phyloP scores from a whole-genome alignment of 2,113 vertebrate species.

The Prolemur simus region DNA sequence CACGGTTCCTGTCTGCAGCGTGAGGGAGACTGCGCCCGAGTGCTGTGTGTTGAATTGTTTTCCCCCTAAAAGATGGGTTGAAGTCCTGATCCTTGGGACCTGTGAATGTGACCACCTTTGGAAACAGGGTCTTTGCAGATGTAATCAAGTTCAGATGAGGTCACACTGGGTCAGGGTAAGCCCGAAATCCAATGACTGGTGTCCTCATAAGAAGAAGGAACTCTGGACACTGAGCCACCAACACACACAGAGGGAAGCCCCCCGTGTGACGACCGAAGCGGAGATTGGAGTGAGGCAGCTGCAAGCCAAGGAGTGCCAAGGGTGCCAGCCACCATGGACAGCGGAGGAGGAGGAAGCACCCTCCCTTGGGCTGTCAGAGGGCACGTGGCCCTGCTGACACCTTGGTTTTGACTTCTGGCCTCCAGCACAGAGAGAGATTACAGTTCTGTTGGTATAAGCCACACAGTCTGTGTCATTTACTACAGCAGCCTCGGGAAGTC shows the following conservation, averaged over 20 bases:
- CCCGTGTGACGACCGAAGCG: not conserved
- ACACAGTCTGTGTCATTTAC: not conserved
- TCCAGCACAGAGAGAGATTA: not conserved
- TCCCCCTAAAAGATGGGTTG: no score
- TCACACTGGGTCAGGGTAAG: not conserved
- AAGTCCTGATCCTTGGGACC: not conserved
- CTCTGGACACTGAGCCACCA: not conserved
- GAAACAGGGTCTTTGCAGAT: not conserved
- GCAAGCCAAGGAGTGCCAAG: not conserved
- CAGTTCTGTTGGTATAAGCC: not conserved
- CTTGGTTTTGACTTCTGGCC: not conserved
- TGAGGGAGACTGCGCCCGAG: fast-evolving
- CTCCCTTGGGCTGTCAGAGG: not conserved
- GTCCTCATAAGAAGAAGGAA: not conserved
- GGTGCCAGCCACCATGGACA: no score
- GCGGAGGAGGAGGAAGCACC: not conserved
- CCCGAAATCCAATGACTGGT: not conserved
- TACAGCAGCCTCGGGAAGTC: not conserved
- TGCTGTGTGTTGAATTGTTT: fast-evolving
- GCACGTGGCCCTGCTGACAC: fast-evolving
- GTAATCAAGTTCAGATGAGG: not conserved
- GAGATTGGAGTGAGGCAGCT: fast-evolving
- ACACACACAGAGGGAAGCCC: not conserved
- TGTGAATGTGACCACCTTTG: not conserved
- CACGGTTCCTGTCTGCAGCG: not conserved